phyloP scores from a whole-genome alignment of 2,113 vertebrate species.

The Lampris megalopsis region DNA sequence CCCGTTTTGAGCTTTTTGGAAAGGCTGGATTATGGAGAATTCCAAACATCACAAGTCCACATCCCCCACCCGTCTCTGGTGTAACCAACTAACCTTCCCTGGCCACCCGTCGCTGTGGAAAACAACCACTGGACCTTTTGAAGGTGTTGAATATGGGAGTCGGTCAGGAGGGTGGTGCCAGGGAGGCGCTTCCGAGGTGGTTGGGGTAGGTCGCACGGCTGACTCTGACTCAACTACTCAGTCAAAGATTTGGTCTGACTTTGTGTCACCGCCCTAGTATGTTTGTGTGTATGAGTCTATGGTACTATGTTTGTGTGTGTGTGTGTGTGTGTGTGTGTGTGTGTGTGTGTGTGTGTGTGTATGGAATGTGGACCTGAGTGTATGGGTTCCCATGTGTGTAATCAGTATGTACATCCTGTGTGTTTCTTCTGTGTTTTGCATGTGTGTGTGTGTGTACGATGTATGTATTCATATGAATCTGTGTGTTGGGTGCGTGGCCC shows the following conservation, averaged over 20 bases:
- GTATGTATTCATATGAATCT: constrained; percentile 32
- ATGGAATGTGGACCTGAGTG: neutral
- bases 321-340: neutral
- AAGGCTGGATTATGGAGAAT: constrained; percentile 55
- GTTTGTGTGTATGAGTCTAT: neutral
- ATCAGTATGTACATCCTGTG: constrained; percentile 9
- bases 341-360: neutral
- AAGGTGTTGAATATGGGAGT: constrained; percentile 34
- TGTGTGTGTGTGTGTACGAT: constrained; percentile 29
- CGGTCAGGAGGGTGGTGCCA: neutral
- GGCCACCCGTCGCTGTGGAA: constrained; percentile 45
- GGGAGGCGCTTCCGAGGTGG: constrained; percentile 1
- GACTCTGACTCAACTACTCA: constrained; percentile 52
- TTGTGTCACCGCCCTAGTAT: neutral
- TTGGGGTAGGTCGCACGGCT: constrained; percentile 28
- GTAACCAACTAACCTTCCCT: constrained; percentile 28
- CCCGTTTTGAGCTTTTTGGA: constrained; percentile 17
- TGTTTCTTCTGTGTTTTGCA: neutral
- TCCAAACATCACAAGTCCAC: constrained; percentile 39
- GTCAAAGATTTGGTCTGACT: constrained; percentile 70
- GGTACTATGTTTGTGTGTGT: neutral
- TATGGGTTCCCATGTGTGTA: neutral
- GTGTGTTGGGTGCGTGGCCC: constrained; percentile 44
- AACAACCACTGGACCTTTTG: constrained; percentile 17
- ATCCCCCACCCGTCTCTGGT: neutral